These are phyloP conservation scores for Eulemur rubriventer DNA, from an alignment of 2,797 vertebrate genomes.

Conservation along the genomic window DNA sequence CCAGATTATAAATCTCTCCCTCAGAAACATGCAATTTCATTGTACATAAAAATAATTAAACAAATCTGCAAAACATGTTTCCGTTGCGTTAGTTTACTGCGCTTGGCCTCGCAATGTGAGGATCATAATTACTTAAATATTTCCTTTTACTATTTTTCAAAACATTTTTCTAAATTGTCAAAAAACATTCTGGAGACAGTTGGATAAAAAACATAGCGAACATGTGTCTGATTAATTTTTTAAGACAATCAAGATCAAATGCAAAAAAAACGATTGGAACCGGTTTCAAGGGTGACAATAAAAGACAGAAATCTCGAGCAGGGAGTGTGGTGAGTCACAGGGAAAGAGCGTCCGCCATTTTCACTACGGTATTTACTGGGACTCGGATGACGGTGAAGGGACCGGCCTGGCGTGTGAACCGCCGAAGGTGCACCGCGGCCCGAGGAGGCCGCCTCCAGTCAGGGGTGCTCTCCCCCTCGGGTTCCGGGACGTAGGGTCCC, in stretches of 20 bases:
- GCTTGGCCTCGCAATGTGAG: constrained; percentile 78
- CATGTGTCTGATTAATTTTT: constrained; percentile 88
- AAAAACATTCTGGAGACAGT: constrained; percentile 84
- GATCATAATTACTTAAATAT: constrained; percentile 85
- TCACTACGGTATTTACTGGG: constrained; percentile 36
- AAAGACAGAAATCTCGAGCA: constrained; percentile 50
- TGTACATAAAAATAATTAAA: constrained; percentile 84
- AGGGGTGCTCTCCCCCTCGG: background rate
- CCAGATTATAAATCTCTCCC: constrained; percentile 64
- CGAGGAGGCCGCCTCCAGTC: background rate
- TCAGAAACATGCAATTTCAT: constrained; percentile 70
- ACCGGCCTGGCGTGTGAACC: background rate
- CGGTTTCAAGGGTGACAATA: background rate
- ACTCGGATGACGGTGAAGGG: background rate
- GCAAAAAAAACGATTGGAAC: constrained; percentile 74
- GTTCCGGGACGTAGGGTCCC: background rate
- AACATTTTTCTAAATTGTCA: constrained; percentile 85
- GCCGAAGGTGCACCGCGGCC: background rate
- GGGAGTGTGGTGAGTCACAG: constrained; percentile 12
- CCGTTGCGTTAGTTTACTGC: constrained; percentile 81
- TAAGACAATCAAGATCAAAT: constrained; percentile 84
- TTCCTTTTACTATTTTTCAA: constrained; percentile 85
- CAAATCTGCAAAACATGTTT: constrained; percentile 83
- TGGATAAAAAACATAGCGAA: constrained; percentile 82
- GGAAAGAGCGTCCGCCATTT: constrained; percentile 43